Evolutionary conservation across 2,888 invertebrate genomes (phyloP).

Genomic region (Lampropteryx suffumata): DNA sequence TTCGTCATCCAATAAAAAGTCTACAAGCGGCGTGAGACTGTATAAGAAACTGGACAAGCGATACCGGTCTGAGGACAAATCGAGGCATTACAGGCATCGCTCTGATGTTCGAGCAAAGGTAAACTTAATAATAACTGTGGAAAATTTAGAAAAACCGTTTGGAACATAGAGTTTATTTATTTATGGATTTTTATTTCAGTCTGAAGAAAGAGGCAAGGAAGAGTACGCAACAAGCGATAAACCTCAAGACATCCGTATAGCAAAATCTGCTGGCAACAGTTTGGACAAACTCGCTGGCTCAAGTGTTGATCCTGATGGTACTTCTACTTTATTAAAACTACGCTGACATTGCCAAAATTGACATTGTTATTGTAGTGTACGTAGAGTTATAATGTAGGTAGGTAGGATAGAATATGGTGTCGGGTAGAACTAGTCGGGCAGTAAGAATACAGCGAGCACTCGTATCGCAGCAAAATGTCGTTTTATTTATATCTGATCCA

Average conservation of each 20-base stretch:
- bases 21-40: slow-evolving; percentile 79
- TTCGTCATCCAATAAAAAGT: slow-evolving; percentile 56
- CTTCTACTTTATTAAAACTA: too few species aligned
- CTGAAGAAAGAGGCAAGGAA: slow-evolving; percentile 89
- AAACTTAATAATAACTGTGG: slow-evolving; percentile 11
- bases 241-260: slow-evolving; percentile 77
- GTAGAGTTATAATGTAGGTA: too few species aligned
- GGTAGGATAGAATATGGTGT: too few species aligned
- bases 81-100: slow-evolving; percentile 84
- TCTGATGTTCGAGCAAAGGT: slow-evolving; percentile 92
- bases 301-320: slow-evolving; percentile 84
- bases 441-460: too few species aligned
- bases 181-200: too few species aligned
- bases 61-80: slow-evolving; percentile 90
- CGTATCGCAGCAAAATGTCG: too few species aligned
- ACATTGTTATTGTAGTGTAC: too few species aligned
- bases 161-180: too few species aligned
- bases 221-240: slow-evolving; percentile 82
- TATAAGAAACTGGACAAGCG: slow-evolving; percentile 91
- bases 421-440: too few species aligned
- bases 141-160: too few species aligned
- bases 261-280: slow-evolving; percentile 89
- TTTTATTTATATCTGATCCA: too few species aligned
- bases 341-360: too few species aligned
- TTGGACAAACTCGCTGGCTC: slow-evolving; percentile 86